Base-by-base conservation (phyloP, 2,113 vertebrate species). In the Talpa occidentalis region DNA sequence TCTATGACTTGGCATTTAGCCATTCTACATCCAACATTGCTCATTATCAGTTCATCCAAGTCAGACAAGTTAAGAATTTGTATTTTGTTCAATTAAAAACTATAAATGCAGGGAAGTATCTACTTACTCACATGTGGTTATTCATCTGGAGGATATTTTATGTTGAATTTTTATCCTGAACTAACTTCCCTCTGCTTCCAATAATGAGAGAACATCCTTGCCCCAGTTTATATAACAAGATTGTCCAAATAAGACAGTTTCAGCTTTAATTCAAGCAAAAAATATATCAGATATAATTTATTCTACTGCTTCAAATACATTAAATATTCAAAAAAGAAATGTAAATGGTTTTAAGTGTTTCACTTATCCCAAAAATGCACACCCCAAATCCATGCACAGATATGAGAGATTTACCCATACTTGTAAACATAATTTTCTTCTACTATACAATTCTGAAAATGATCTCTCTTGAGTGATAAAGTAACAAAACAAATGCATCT, bases 401-500 rank as follows among this genome's bases (percentile, higher is more conserved):
- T 69, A 92, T 56, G 7, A 90, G 40, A 94, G 67, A 96, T 94
- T 88, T 91, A 87, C 9, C 6, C 35, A 24, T 81, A 44, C 74
- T n/a, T 80, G 21, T 59, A 40, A 93, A 89, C 54, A 91, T 95
- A 93, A 93, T 80, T 96, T 49, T 78, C 12, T 92, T 89, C 83
- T 89, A 85, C 19, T 89, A 84, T 60, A 11, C 9, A 91, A 44
- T 95, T 84, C 70, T 77, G 78, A 91, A 92, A 94, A 94, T 79
- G 47, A 95, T 73, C 44, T 89, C 62, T 89, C 19, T 54, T 47
- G 9, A 93, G 52, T 28, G 56, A 79, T 92, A 94, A 93, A 92
- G 88, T 17, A 96, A 84, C 79, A 73, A 88, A 93, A 67, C 9
- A 95, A 95, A 95, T 84, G n/a, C 35, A 93, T 73, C 59, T 93